phyloP scores from a whole-genome alignment of 2,888 invertebrate species.

The Drosophila macrospina region DNA sequence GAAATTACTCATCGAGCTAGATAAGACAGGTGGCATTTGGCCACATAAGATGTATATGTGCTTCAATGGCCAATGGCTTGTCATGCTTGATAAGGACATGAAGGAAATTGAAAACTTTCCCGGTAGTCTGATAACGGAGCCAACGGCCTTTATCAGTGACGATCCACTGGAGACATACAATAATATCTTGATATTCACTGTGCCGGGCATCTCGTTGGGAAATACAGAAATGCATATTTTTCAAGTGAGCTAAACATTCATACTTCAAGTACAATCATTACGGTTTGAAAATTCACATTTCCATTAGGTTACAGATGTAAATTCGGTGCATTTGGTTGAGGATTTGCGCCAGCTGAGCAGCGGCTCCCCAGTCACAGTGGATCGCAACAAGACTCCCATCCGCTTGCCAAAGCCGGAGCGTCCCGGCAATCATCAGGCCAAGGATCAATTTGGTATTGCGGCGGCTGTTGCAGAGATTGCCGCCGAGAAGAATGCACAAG shows the following conservation, averaged over 20 bases:
- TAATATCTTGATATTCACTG: slow-evolving; percentile 98
- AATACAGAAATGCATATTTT: slow-evolving; percentile 98
- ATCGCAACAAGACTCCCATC: slow-evolving; percentile 83
- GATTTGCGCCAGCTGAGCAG: slow-evolving; percentile 90
- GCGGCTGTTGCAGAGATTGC: slow-evolving; percentile 84
- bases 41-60: slow-evolving; percentile 98
- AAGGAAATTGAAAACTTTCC: slow-evolving; percentile 99
- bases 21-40: slow-evolving; percentile 98
- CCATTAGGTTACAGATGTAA: slow-evolving; percentile 90
- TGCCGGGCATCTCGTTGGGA: slow-evolving; percentile 89
- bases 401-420: slow-evolving; percentile 66
- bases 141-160: slow-evolving; percentile 97
- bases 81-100: slow-evolving; percentile 97
- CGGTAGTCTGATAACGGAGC: slow-evolving; percentile 95
- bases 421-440: slow-evolving; percentile 60
- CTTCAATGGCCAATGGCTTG: slow-evolving; percentile 94
- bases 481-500: slow-evolving; percentile 93
- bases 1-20: slow-evolving; percentile 94
- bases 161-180: slow-evolving; percentile 99
- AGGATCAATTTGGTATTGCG: slow-evolving; percentile 83
- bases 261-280: background rate
- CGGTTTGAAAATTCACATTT: background rate
- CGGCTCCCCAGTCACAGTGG: slow-evolving; percentile 87
- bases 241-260: slow-evolving; percentile 87
- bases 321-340: slow-evolving; percentile 93